Percentiles rank a stretch among this genome's conserved stretches.
phyloP scores from a whole-genome alignment of 2,888 invertebrate genomes.

The Meloe dianella region DNA sequence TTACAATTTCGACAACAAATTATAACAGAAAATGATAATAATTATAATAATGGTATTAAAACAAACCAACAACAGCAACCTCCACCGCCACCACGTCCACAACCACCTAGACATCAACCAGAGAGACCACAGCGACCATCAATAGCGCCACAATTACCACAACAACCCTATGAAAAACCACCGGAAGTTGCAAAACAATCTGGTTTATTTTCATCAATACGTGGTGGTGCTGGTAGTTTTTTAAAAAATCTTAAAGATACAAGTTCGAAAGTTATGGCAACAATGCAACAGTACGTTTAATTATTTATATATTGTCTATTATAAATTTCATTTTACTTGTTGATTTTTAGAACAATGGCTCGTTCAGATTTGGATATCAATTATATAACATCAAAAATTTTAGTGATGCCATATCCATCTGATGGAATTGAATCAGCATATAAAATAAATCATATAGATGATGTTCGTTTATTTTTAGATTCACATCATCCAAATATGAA shows the following conservation, averaged over 20 bases:
- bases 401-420: constrained; percentile 95
- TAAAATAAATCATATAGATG: constrained; percentile 90
- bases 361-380: constrained; percentile 89
- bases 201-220: constrained; percentile 83
- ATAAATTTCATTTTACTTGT: constrained; percentile 34
- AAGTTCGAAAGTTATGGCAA: constrained; percentile 95
- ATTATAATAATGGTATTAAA: constrained; percentile 43
- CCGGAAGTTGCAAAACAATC: constrained; percentile 52
- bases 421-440: constrained; percentile 94
- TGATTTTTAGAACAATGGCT: constrained; percentile 72
- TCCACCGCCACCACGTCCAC: constrained; percentile 40
- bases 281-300: constrained; percentile 89
- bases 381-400: constrained; percentile 88
- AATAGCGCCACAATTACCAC: constrained; percentile 47
- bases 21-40: constrained; percentile 44
- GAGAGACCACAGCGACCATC: constrained; percentile 54
- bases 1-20: constrained; percentile 65
- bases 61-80: constrained; percentile 42
- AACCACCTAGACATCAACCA: constrained; percentile 51
- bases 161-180: constrained; percentile 37
- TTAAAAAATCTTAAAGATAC: constrained; percentile 95
- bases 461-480: constrained; percentile 82
- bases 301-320: not conserved
- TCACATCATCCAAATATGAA: constrained; percentile 74
- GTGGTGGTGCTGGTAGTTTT: constrained; percentile 91